phyloP scores from a whole-genome alignment of 2,888 invertebrate species.

The Drosophila nigritarsus region DNA sequence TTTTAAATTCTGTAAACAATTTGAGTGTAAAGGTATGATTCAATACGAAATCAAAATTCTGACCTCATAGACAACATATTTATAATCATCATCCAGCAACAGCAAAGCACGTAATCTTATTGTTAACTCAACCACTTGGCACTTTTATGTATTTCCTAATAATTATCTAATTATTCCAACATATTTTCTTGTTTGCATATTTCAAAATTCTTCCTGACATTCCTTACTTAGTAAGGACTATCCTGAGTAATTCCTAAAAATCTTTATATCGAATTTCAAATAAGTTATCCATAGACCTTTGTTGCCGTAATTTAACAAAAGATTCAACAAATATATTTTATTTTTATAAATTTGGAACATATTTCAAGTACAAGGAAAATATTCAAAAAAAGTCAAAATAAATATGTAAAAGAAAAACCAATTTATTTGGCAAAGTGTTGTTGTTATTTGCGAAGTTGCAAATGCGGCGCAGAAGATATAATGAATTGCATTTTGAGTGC shows the following conservation, averaged over 20 bases:
- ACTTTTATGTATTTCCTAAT: too few relatives aligned
- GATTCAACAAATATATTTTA: not conserved
- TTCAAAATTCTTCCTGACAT: not conserved
- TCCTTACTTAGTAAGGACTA: not conserved
- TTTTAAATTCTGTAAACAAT: not conserved
- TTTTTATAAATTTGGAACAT: slow-evolving; percentile 22
- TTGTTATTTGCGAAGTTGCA: slow-evolving; percentile 5
- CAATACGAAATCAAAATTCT: not conserved
- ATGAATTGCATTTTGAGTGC: slow-evolving; percentile 48
- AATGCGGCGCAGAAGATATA: slow-evolving; percentile 1
- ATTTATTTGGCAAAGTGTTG: slow-evolving; percentile 15
- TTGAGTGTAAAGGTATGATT: not conserved
- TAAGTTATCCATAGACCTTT: not conserved
- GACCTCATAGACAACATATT: not conserved
- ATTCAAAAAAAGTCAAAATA: not conserved
- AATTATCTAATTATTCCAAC: not conserved
- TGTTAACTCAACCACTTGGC: not conserved
- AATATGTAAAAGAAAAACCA: slow-evolving; percentile 45
- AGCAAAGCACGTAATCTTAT: not conserved
- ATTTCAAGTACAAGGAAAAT: not conserved
- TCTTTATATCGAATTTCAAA: not conserved
- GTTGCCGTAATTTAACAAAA: not conserved
- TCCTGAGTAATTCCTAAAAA: not conserved
- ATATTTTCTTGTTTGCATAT: not conserved
- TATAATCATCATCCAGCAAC: not conserved